Percentiles rank a stretch among this genome's conserved stretches.
These are phyloP conservation scores for Prionchulus punctatus DNA, from an alignment of 2,888 invertebrate species.

Conservation along the genomic window DNA sequence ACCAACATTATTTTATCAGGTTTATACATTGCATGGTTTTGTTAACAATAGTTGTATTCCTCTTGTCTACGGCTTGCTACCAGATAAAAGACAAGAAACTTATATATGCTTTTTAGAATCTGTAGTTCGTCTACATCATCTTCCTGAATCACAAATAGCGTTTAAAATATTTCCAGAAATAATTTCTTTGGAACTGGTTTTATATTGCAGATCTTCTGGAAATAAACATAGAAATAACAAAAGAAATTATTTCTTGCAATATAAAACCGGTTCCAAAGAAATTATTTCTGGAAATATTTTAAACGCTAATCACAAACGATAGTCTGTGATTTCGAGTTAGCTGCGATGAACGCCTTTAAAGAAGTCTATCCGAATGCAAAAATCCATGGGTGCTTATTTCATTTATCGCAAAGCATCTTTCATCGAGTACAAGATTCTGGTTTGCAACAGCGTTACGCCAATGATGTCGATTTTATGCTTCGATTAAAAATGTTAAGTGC, in stretches of 20 bases:
- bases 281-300: too few relatives aligned
- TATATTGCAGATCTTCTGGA: too few relatives aligned
- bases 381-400: neutral
- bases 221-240: too few relatives aligned
- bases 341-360: conserved; percentile 1
- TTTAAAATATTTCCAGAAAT: too few relatives aligned
- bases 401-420: neutral
- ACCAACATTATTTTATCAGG: neutral
- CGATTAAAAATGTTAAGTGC: neutral
- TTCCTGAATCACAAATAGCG: too few relatives aligned
- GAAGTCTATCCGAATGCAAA: neutral
- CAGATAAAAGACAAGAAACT: neutral
- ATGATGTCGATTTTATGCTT: neutral
- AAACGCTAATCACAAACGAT: neutral
- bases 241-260: too few relatives aligned
- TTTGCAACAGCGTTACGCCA: neutral
- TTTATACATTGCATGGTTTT: neutral
- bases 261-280: too few relatives aligned
- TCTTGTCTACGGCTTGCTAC: neutral
- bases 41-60: neutral
- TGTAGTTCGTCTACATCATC: neutral
- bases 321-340: conserved; percentile 1
- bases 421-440: neutral
- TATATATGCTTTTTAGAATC: neutral
- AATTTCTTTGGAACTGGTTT: too few relatives aligned